These are phyloP conservation scores for Siniperca knerii DNA, from an alignment of 2,113 vertebrate species.

Conservation along the genomic window DNA sequence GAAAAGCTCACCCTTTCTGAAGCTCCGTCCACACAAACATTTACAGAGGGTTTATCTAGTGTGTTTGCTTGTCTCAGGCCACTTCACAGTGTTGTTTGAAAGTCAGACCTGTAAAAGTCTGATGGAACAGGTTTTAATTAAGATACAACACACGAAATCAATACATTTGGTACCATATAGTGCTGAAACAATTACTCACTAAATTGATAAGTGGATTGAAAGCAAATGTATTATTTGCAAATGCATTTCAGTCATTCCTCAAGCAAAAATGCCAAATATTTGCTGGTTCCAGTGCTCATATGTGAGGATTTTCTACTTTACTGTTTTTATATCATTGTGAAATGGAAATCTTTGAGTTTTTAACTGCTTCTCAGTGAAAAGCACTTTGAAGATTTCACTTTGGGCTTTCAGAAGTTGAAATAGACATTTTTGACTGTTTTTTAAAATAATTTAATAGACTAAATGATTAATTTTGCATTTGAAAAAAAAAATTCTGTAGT, in stretches of 20 bases:
- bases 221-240: not conserved
- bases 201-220: not conserved
- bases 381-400: not conserved
- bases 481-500: constrained; percentile 10
- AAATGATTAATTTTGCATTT: not conserved
- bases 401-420: not conserved
- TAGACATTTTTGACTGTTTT: not conserved
- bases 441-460: not conserved
- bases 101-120: constrained; percentile 8
- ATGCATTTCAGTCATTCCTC: not conserved
- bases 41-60: not conserved
- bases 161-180: not conserved
- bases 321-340: not conserved
- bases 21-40: constrained; percentile 15
- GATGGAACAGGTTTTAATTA: constrained; percentile 16
- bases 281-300: not conserved
- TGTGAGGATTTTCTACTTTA: not conserved
- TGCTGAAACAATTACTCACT: not conserved
- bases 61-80: constrained; percentile 40
- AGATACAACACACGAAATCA: not conserved
- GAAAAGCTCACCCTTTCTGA: constrained; percentile 42
- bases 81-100: constrained; percentile 31
- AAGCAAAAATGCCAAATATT: not conserved
- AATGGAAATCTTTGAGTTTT: not conserved
- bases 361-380: not conserved